These are phyloP conservation scores for Thaumatotibia leucotreta DNA, from an alignment of 1,140 invertebrate species.

Conservation along the genomic window DNA sequence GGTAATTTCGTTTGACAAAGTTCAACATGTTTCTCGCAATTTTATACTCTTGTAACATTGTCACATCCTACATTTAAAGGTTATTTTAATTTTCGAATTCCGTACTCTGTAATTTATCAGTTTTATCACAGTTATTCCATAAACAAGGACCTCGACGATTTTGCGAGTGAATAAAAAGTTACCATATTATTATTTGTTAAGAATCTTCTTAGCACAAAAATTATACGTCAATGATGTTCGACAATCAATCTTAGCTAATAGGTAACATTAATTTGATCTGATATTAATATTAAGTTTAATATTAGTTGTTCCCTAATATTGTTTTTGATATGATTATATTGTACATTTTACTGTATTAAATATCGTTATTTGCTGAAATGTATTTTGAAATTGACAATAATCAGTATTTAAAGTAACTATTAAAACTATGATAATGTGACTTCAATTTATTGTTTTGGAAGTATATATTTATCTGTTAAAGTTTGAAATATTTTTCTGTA, in stretches of 20 bases:
- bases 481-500: conserved; percentile 52
- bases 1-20: too few relatives aligned
- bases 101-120: background rate
- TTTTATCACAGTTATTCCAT: conserved; percentile 16
- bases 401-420: conserved; percentile 44
- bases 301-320: conserved; percentile 35
- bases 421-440: conserved; percentile 31
- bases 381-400: conserved; percentile 42
- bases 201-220: conserved; percentile 43
- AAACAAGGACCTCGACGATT: background rate
- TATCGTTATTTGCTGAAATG: conserved; percentile 16
- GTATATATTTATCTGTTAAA: conserved; percentile 63
- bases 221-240: conserved; percentile 32
- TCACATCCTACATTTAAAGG: too few relatives aligned
- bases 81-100: background rate
- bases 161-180: conserved; percentile 17
- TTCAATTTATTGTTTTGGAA: conserved; percentile 56
- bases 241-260: conserved; percentile 21
- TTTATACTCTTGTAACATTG: too few relatives aligned
- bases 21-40: too few relatives aligned
- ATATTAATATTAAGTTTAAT: conserved; percentile 46
- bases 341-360: conserved; percentile 37
- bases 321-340: conserved; percentile 29
- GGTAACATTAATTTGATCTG: conserved; percentile 51
- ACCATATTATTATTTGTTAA: conserved; percentile 27